Evolutionary conservation across 2,113 vertebrate genomes (phyloP), one percentile per base, ranked within the genome.

Genomic region (Symphodus melops): DNA sequence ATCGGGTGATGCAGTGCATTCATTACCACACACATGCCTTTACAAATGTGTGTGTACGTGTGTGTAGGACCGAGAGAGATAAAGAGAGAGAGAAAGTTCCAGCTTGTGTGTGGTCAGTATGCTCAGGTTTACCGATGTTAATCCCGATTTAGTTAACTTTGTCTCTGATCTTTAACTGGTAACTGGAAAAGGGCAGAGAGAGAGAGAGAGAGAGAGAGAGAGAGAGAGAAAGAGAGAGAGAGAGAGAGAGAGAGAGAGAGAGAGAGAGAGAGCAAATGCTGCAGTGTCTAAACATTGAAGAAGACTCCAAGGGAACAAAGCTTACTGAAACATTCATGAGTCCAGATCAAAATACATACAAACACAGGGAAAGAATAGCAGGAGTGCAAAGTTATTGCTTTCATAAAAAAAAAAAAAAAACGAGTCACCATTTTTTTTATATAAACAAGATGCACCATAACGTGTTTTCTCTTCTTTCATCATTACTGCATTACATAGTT

Each of bases 1-100:
- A 55, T 93, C 86, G 92, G 94, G 94, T 93, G 95, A 96, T 96
- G 96, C 95, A 95, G 94, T 90, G 94, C 72, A 91, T 91, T 86
- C 82, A 90, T 88, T 90, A 86, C 68, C 70, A 81, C 83, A 84
- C 77, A 81, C 72, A 86, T 69, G 63, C 81, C 57, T 54, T 52
- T 73, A 88, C 28, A 21, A 33, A 44, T 58, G 66, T 59, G 58
- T 57, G 48, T 54, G 25, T 33, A 46, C 44, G 37, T 52, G 19
- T 16, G 17, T 4, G 25, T 53, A 59, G 65, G 54, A 70, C 65
- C 49, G 36, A n/a, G 46, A 41, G 20, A 33, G 44, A 44, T 44
- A 36, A 20, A 11, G 68, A 25, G 25, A 25, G 25, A 8, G 46
- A 64, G 46, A 21, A 1, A 72, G 23, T 62, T 14, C 28, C 37